Conservation (phyloP, 2,113 vertebrate species). For the Indicator indicator region DNA sequence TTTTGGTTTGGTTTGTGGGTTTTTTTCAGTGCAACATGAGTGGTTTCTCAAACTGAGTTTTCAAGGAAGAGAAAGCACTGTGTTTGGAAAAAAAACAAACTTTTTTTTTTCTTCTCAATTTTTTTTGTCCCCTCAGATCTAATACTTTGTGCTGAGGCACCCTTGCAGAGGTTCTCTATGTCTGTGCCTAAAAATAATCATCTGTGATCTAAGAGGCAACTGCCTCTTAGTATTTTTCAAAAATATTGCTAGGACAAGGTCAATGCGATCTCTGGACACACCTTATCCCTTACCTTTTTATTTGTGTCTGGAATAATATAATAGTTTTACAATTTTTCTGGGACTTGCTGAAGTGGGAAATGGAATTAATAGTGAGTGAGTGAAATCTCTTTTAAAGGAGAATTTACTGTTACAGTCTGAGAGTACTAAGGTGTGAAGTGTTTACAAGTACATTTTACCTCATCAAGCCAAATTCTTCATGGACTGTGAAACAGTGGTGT, state of each 20-base stretch:
- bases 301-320: background rate
- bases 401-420: background rate
- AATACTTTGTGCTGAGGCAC: background rate
- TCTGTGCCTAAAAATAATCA: background rate
- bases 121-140: too few species aligned
- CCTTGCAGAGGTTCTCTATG: background rate
- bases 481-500: background rate
- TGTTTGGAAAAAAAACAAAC: background rate
- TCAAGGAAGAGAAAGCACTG: background rate
- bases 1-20: background rate
- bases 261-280: background rate
- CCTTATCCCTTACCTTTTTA: background rate
- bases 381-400: background rate
- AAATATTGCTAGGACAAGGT: background rate
- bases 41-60: background rate
- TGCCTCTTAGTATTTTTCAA: background rate
- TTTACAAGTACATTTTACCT: background rate
- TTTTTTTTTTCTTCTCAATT: background rate
- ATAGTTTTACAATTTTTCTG: background rate
- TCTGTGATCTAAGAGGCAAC: background rate
- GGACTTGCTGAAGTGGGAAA: background rate
- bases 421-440: background rate
- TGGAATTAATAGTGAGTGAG: background rate
- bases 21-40: background rate
- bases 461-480: background rate